These are phyloP conservation scores for Bradypodion ventrale DNA, from an alignment of 2,797 vertebrate genomes.

Conservation along the genomic window DNA sequence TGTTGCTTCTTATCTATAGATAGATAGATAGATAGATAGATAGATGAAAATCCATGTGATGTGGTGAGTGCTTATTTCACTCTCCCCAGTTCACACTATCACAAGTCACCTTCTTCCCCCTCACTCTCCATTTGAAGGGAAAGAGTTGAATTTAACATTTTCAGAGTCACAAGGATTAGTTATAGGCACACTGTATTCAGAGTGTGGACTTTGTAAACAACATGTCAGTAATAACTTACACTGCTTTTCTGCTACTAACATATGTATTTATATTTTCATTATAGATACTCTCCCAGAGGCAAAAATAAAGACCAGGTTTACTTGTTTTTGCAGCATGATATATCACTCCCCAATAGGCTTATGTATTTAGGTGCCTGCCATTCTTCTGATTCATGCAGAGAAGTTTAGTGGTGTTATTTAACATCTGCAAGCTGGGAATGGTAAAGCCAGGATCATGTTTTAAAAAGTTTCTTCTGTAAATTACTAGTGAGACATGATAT, in stretches of 20 bases:
- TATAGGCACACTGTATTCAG: constrained; percentile 9
- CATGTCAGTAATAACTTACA: constrained; percentile 39
- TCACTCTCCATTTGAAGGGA: neutral
- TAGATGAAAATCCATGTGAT: neutral
- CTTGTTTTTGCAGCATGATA: constrained; percentile 44
- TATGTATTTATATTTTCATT: constrained; percentile 65
- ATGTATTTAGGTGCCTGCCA: constrained; percentile 44
- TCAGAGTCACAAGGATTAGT: constrained; percentile 20
- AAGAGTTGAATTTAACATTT: neutral
- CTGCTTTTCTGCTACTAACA: constrained; percentile 50
- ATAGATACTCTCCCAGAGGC: constrained; percentile 48
- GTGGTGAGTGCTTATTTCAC: neutral
- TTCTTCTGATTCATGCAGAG: constrained; percentile 38
- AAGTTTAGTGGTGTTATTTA: constrained; percentile 8
- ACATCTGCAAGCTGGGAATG: constrained; percentile 25
- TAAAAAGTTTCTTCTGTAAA: neutral
- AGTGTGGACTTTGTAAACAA: constrained; percentile 56
- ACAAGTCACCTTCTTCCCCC: neutral
- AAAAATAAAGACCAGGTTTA: constrained; percentile 49
- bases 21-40: too few relatives aligned
- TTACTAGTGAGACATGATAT: constrained; percentile 8
- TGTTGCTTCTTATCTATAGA: too few relatives aligned
- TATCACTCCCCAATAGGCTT: neutral
- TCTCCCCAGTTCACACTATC: neutral
- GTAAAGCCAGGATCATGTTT: constrained; percentile 2